Percentiles rank a stretch among this genome's conserved stretches.
phyloP scores from a whole-genome alignment of 2,888 invertebrate species.

The Boloria selene region DNA sequence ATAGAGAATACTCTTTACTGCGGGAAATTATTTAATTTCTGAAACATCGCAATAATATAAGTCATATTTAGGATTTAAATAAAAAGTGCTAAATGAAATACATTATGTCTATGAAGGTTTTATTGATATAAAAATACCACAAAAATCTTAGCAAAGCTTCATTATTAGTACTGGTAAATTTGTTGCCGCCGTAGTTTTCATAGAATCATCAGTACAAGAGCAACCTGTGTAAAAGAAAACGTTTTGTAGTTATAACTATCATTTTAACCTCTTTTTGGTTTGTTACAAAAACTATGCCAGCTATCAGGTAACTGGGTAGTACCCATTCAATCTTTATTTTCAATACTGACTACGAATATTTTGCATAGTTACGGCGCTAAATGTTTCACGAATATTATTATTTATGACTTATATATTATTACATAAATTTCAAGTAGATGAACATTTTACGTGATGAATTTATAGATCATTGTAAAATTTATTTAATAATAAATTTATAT shows the following conservation, averaged over 20 bases:
- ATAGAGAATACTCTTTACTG: too few species aligned
- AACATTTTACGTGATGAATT: constrained; percentile 15
- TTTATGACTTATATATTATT: constrained; percentile 32
- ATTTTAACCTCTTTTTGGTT: constrained; percentile 43
- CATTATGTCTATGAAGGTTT: too few species aligned
- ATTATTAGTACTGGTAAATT: constrained; percentile 68
- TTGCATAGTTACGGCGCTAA: constrained; percentile 58
- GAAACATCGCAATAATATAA: too few species aligned
- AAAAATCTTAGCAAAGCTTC: constrained; percentile 65
- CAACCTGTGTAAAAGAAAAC: constrained; percentile 67
- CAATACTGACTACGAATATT: constrained; percentile 56
- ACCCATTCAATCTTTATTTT: constrained; percentile 52
- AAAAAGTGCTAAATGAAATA: too few species aligned
- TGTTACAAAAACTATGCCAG: constrained; percentile 32
- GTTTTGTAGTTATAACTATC: constrained; percentile 57
- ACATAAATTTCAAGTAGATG: constrained; percentile 17
- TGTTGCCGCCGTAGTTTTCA: constrained; percentile 55
- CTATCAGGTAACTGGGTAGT: too few species aligned
- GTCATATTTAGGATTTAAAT: too few species aligned
- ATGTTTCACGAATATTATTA: constrained; percentile 46
- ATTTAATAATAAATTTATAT: too few species aligned
- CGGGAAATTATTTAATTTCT: too few species aligned
- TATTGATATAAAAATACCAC: neutral
- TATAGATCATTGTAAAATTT: neutral
- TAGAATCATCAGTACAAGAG: constrained; percentile 50